Base-by-base conservation (phyloP, 2,113 vertebrate species). In the Alethe diademata region DNA sequence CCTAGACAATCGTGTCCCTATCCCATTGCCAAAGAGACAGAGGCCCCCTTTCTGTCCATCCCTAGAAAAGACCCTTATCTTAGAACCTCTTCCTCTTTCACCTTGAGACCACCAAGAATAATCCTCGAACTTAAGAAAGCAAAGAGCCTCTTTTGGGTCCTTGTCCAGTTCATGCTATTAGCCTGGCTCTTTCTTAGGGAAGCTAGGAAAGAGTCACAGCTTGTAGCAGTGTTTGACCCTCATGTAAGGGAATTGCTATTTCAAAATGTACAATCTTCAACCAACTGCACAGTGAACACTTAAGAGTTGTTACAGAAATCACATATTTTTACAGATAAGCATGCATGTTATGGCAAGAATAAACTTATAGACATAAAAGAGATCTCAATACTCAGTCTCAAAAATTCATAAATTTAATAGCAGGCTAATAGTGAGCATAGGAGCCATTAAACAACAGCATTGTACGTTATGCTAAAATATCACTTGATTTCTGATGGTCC, bases 281-380 rank as follows among this genome's bases (percentile, higher is more conserved):
- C 25, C 54, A 66, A 58, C 2, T 50, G 23, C 62, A 56, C 12
- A 74, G 19, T 24, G 25, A 54, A 84, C 29, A 50, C 17, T n/a
- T 84, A 60, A 82, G n/a, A 91, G 26, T 78, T 90, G n/a, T 17
- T 95, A 72, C 23, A 80, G 70, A 88, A 96, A 96, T 86, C n/a
- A 79, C 3, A 10, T 54, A 45, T 57, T 80, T 94, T 87, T 71
- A 86, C 75, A 65, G 48, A 91, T 6, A 83, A 38, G 18, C 6
- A 53, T 16, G 45, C 19, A 36, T 19, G 28, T 35, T 48, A 86
- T 36, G 38, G 57, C 33, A 94, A 93, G 35, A 92, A n/a, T 51
- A 79, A 13, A 74, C 65, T 64, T 67, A 35, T 9, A 70, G 51
- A 89, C 38, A 43, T 36, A 88, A 96, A 73, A 92, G n/a, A 58